Evolutionary conservation across 2,113 vertebrate species (phyloP), one percentile per base, ranked within the genome.

Genomic region (Anas platyrhynchos): DNA sequence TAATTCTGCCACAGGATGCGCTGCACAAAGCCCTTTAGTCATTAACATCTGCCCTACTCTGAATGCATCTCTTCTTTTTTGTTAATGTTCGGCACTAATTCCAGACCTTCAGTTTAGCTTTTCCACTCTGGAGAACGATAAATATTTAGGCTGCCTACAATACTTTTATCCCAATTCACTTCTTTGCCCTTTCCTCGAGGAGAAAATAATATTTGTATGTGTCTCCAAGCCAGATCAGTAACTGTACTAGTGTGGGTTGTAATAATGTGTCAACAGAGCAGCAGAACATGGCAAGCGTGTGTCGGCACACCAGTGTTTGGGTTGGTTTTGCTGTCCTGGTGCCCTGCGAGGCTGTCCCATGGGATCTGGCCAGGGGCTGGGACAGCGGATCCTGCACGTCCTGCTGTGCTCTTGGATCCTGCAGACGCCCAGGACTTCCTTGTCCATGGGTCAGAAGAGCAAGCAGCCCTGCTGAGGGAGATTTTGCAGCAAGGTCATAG

Each of bases 41-140:
- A 55, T 86, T 88, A 82, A 83, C 23, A 41, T 76, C 69, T 92
- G 38, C n/a, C 0, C 3, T 76, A 59, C 46, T 52, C 31, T 65
- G 36, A 82, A 62, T 72, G 14, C 10, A 41, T 93, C 73, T 90
- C 38, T 63, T 48, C 77, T 27, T 23, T 62, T 91, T 88, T 75
- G 43, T 50, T 91, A 69, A 29, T 50, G 41, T 44, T 81, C 86
- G 81, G 62, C 84, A 82, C 48, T 32, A 79, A 58, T 66, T 92
- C 77, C 58, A 87, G 66, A 69, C 16, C 21, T 88, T 92, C 84
- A 12, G 32, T 83, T 79, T 81, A 75, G 44, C 34, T 94, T 96
- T 89, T 92, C 38, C 0, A 0, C 55, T 86, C 56, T 74, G 43
- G 86, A 71, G 63, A 94, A 74, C 0, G 20, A 29, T 73, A 94